A percentile compares a stretch with the other conserved stretches of the same genome.
Evolutionary conservation across 2,113 vertebrate genomes (phyloP).

Genomic region (Tragelaphus strepsiceros): DNA sequence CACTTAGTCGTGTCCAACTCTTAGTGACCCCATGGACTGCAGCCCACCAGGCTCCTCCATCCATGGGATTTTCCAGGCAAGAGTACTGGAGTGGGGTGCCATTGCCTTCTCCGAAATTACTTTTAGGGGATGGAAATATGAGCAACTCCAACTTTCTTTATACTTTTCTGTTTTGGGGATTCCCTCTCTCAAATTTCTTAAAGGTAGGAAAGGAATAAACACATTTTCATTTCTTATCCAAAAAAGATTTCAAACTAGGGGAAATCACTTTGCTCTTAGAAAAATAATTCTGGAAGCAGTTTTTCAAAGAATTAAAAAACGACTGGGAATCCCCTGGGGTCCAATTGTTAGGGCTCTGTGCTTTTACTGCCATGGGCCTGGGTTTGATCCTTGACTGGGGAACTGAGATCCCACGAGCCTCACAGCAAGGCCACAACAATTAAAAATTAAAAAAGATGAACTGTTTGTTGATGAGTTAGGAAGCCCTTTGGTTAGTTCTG

Average conservation of each 20-base stretch:
- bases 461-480: neutral
- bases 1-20: too few species aligned
- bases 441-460: neutral
- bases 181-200: neutral
- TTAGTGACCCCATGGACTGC: too few species aligned
- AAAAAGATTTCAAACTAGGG: neutral
- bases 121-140: neutral
- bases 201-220: constrained; percentile 8
- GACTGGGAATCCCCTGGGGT: neutral
- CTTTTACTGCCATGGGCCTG: neutral
- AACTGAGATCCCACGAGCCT: neutral
- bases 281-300: constrained; percentile 7
- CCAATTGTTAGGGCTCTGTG: neutral
- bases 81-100: too few species aligned
- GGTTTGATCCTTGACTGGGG: neutral
- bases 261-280: constrained; percentile 5
- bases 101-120: neutral
- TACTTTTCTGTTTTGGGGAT: neutral
- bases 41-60: too few species aligned
- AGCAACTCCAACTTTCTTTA: neutral
- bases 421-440: neutral
- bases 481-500: neutral
- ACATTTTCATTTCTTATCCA: neutral
- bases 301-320: neutral
- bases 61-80: too few species aligned